Conservation (phyloP, 2,113 vertebrate species). For the Butastur rufipennis region DNA sequence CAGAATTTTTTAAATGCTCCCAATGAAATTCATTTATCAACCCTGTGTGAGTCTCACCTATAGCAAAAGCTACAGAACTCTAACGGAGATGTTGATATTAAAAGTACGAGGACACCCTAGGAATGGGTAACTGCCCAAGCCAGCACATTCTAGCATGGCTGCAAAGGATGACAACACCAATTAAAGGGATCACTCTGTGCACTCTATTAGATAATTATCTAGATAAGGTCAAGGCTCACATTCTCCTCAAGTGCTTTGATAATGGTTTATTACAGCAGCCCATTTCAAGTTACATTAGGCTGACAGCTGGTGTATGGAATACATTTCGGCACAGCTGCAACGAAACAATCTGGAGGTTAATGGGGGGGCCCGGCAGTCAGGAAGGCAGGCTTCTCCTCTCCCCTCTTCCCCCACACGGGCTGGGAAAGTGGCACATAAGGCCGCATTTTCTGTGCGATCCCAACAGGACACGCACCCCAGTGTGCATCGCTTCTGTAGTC, state of each 20-base stretch:
- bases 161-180: constrained; percentile 40
- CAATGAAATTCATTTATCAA: not conserved
- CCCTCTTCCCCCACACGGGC: not conserved
- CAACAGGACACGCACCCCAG: rapidly evolving
- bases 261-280: constrained; percentile 55
- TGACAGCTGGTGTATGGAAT: constrained; percentile 38
- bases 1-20: not conserved
- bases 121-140: not conserved
- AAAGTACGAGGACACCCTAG: not conserved
- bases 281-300: constrained; percentile 53
- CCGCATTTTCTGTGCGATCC: not conserved
- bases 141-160: not conserved
- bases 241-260: constrained; percentile 54
- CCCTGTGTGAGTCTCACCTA: not conserved
- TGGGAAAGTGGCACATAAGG: not conserved
- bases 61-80: not conserved
- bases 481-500: not conserved
- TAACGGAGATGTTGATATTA: not conserved
- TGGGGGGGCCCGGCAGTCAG: not conserved
- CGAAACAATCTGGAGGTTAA: not conserved
- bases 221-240: constrained; percentile 61
- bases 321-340: constrained; percentile 43
- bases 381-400: not conserved
- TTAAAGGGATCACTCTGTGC: constrained; percentile 43
- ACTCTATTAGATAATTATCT: constrained; percentile 57